Evolutionary conservation across 1,140 invertebrate species (phyloP).

Genomic region (Agrilus planipennis): DNA sequence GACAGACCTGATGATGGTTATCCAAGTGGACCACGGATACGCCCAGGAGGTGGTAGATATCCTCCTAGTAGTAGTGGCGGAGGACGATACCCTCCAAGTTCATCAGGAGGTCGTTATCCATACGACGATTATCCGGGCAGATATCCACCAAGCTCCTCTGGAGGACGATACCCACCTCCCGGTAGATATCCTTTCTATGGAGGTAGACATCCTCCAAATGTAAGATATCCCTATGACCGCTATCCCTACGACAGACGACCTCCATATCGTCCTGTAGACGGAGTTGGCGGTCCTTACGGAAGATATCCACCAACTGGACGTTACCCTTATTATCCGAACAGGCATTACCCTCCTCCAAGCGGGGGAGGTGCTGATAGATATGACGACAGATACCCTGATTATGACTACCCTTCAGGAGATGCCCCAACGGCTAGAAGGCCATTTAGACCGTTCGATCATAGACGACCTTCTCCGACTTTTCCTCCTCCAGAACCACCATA

Average conservation of each 20-base stretch:
- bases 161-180: constrained; percentile 26
- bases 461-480: not conserved
- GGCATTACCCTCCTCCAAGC: constrained; percentile 14
- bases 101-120: constrained; percentile 10
- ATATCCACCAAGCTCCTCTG: constrained; percentile 24
- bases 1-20: constrained; percentile 12
- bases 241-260: constrained; percentile 24
- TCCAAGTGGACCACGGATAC: constrained; percentile 8
- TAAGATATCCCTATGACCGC: constrained; percentile 15
- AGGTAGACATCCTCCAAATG: constrained; percentile 25
- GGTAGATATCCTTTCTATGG: constrained; percentile 18
- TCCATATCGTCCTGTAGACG: constrained; percentile 7
- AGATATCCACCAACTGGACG: constrained; percentile 19
- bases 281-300: too few relatives aligned
- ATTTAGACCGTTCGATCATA: constrained; percentile 1
- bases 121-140: constrained; percentile 25
- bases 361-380: constrained; percentile 15
- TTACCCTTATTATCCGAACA: constrained; percentile 30
- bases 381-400: constrained; percentile 11
- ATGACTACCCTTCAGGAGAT: constrained; percentile 2
- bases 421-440: not conserved
- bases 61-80: constrained; percentile 28
- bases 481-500: constrained; percentile 14
- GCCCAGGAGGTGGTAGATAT: constrained; percentile 27
- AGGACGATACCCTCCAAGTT: constrained; percentile 26